phyloP scores from a whole-genome alignment of 2,113 vertebrate genomes.

The Gambusia affinis region DNA sequence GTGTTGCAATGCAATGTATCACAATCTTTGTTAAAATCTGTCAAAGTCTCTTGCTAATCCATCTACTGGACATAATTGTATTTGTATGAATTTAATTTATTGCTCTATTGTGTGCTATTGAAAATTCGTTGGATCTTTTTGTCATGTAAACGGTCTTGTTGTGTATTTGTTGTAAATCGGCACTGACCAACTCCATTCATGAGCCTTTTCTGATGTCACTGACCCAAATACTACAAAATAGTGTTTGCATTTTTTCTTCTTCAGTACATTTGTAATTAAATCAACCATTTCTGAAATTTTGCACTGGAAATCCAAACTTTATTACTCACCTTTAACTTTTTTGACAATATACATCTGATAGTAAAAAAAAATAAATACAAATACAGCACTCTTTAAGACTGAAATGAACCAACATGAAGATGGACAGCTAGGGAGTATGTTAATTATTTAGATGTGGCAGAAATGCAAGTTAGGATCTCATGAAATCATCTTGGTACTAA shows the following conservation, averaged over 20 bases:
- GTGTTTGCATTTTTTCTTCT: too few species aligned
- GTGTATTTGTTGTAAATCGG: too few species aligned
- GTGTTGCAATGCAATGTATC: too few species aligned
- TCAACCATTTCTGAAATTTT: too few species aligned
- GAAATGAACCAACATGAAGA: not conserved
- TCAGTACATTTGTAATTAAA: too few species aligned
- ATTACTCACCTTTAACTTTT: too few species aligned
- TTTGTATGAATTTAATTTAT: not conserved
- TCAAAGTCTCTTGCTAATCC: not conserved
- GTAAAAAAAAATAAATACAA: not conserved
- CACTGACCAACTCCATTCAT: too few species aligned
- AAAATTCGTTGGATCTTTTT: not conserved
- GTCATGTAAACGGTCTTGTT: too few species aligned
- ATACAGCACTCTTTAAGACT: not conserved
- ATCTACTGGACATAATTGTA: not conserved
- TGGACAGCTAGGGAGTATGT: not conserved
- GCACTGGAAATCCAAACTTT: too few species aligned
- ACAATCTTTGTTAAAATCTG: not conserved
- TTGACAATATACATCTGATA: too few species aligned
- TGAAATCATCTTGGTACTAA: not conserved
- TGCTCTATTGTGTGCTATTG: not conserved
- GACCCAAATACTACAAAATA: too few species aligned
- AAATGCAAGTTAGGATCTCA: conserved; percentile 7
- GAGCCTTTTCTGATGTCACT: too few species aligned
- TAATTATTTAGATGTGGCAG: not conserved